These are phyloP conservation scores for Paralvinella palmiformis DNA, from an alignment of 1,140 invertebrate species.

Conservation along the genomic window DNA sequence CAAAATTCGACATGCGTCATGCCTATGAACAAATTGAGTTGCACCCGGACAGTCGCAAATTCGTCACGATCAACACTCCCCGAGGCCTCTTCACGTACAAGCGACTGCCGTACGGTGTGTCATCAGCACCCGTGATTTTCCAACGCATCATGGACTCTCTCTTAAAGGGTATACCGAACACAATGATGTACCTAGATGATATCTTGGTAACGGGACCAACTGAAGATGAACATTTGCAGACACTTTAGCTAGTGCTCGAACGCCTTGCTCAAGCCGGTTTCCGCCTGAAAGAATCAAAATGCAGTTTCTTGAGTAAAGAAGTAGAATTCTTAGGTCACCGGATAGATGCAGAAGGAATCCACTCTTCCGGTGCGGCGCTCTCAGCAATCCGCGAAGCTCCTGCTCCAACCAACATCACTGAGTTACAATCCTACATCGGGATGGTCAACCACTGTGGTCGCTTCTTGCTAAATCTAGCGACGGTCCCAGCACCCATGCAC, in stretches of 20 bases:
- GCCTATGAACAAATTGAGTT: neutral
- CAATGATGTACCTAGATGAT: neutral
- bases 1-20: constrained; percentile 1
- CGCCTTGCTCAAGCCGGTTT: constrained; percentile 10
- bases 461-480: constrained; percentile 9
- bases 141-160: constrained; percentile 47
- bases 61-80: neutral
- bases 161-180: constrained; percentile 26
- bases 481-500: neutral
- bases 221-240: constrained; percentile 2
- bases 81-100: neutral
- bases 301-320: constrained; percentile 2
- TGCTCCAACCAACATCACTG: neutral
- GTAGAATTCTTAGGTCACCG: constrained; percentile 11
- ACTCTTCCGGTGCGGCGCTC: neutral
- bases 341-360: constrained; percentile 1
- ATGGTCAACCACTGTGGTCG: constrained; percentile 2
- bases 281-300: constrained; percentile 8
- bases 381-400: neutral
- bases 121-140: constrained; percentile 51
- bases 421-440: constrained; percentile 6
- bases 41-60: neutral
- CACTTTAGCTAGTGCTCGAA: neutral
- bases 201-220: constrained; percentile 2
- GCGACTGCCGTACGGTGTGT: constrained; percentile 42